Evolutionary conservation across 92 coral and sea anemone genomes (phyloP).

Genomic region (Actinostola sp.): DNA sequence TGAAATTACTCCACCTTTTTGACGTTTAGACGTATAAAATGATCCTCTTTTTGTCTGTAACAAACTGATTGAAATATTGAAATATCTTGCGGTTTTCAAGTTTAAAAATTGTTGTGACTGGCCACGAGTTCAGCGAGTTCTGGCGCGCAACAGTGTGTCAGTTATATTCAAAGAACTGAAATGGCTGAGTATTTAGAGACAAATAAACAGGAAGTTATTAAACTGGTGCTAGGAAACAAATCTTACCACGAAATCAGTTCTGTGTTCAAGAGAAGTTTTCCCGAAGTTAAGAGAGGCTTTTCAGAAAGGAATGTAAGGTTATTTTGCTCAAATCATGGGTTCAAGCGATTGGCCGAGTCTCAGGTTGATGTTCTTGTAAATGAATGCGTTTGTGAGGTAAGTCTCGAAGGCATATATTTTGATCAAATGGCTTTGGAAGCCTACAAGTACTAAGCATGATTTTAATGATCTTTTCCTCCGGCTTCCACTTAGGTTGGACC

Average conservation of each 20-base stretch:
- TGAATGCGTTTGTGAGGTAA: conserved; percentile 6
- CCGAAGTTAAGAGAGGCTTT: conserved; percentile 1
- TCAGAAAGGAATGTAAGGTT: neutral
- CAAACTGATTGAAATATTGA: no score
- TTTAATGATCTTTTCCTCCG: neutral
- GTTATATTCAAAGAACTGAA: no score
- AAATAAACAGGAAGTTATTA: neutral
- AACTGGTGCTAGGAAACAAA: neutral
- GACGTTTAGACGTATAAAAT: no score
- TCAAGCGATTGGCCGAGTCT: conserved; percentile 1
- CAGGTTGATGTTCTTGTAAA: conserved; percentile 1
- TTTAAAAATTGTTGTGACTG: no score
- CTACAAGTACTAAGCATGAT: neutral
- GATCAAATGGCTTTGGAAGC: neutral
- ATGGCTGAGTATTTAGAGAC: neutral
- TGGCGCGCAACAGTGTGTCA: no score
- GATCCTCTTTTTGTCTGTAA: no score
- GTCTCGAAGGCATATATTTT: neutral
- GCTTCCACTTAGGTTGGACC: conserved; percentile 53
- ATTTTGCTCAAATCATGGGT: neutral
- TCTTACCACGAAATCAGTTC: neutral
- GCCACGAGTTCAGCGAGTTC: no score
- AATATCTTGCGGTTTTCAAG: no score
- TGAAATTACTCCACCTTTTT: no score
- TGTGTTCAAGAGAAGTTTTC: neutral